These are phyloP conservation scores for Ridgeia piscesae DNA, from an alignment of 1,140 invertebrate genomes.

Conservation along the genomic window DNA sequence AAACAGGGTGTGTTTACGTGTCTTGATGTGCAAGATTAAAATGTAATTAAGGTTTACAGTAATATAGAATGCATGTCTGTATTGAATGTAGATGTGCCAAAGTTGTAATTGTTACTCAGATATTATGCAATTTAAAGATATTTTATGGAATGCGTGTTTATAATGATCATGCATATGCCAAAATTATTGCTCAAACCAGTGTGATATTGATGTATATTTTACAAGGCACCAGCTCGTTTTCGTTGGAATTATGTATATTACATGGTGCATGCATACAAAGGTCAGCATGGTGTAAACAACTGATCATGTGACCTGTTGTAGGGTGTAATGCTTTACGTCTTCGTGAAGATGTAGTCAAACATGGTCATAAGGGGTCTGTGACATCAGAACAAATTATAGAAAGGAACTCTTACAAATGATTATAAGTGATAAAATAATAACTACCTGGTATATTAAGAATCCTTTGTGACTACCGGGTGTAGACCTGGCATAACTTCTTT, in stretches of 20 bases:
- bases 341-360: neutral
- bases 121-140: neutral
- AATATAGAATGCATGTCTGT: too few species aligned
- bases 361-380: neutral
- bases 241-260: neutral
- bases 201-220: neutral
- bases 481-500: too few species aligned
- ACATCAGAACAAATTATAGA: neutral
- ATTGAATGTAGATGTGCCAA: too few species aligned
- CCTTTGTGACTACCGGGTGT: too few species aligned
- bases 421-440: too few species aligned
- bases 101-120: too few species aligned
- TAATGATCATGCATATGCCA: neutral
- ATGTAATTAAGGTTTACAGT: too few species aligned
- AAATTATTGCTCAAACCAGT: neutral
- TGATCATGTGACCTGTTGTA: neutral
- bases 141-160: neutral
- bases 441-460: too few species aligned
- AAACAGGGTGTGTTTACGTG: too few species aligned
- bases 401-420: neutral
- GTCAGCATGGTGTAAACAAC: too few species aligned
- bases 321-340: neutral
- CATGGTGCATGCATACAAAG: neutral
- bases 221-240: neutral
- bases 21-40: too few species aligned